A percentile compares a stretch with the other conserved stretches of the same genome.
These are phyloP conservation scores for Oxystoma pomonae DNA, from an alignment of 2,888 invertebrate species.

Conservation along the genomic window DNA sequence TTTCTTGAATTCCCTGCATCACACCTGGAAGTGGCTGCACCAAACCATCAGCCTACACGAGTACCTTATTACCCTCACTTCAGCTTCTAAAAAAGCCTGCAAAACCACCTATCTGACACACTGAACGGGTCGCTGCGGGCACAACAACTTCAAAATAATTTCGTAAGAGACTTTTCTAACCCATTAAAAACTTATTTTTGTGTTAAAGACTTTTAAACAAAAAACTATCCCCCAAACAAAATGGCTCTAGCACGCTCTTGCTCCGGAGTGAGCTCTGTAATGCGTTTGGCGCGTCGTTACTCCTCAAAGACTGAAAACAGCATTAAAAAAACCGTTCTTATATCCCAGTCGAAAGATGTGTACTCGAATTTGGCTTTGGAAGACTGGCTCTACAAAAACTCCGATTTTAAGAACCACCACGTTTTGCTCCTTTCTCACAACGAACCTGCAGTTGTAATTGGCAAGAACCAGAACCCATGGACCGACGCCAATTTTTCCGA, in stretches of 20 bases:
- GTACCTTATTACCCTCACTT: slow-evolving; percentile 75
- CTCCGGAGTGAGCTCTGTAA: slow-evolving; percentile 29
- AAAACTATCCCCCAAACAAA: slow-evolving; percentile 10
- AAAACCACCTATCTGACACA: slow-evolving; percentile 26
- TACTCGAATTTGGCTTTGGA: slow-evolving; percentile 93
- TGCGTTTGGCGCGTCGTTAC: slow-evolving; percentile 17
- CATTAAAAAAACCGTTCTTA: slow-evolving; percentile 81
- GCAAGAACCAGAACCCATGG: slow-evolving; percentile 97
- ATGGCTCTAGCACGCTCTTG: slow-evolving; percentile 40
- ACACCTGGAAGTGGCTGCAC: slow-evolving; percentile 94
- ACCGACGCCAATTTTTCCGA: slow-evolving; percentile 77
- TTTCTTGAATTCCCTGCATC: slow-evolving; percentile 76
- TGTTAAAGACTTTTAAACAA: slow-evolving; percentile 19
- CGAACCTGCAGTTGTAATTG: slow-evolving; percentile 91
- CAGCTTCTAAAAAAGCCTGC: slow-evolving; percentile 64
- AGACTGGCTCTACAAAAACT: slow-evolving; percentile 91
- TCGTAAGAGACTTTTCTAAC: not conserved
- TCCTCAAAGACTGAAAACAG: slow-evolving; percentile 35
- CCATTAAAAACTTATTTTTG: slow-evolving; percentile 9
- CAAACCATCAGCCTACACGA: slow-evolving; percentile 86
- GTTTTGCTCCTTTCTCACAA: slow-evolving; percentile 91
- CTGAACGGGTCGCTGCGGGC: slow-evolving; percentile 28
- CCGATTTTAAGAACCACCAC: slow-evolving; percentile 77
- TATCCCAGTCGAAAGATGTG: slow-evolving; percentile 88
- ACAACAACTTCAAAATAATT: slow-evolving; percentile 30